Evolutionary conservation across 2,797 vertebrate species (phyloP).

Genomic region (Pseudocheirus occidentalis): DNA sequence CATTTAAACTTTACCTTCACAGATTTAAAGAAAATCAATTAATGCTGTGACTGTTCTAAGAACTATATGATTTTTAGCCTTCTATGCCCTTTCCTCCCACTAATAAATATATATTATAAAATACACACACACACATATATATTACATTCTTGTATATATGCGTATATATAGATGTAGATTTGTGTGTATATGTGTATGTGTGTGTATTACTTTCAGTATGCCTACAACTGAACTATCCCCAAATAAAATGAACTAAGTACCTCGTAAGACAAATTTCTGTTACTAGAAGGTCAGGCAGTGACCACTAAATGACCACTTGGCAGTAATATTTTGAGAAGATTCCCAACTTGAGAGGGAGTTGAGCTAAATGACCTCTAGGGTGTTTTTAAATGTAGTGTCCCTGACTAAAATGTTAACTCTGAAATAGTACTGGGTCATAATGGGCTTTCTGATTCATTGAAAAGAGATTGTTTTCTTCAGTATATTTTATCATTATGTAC

Average conservation of each 20-base stretch:
- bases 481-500: background rate
- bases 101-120: background rate
- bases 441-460: conserved; percentile 18
- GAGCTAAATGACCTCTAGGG: background rate
- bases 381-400: background rate
- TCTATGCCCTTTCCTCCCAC: background rate
- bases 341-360: background rate
- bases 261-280: background rate
- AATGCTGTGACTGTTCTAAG: background rate
- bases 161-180: no score
- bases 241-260: background rate
- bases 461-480: conserved; percentile 7
- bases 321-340: background rate
- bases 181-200: no score
- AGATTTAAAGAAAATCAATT: background rate
- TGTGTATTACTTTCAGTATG: background rate
- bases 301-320: background rate
- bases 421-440: background rate
- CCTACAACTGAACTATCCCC: background rate
- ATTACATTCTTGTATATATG: no score
- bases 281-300: background rate
- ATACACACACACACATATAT: no score
- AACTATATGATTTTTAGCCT: background rate
- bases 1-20: no score
- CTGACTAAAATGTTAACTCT: background rate